A percentile compares a stretch with the other conserved stretches of the same genome.
These are phyloP conservation scores for Euphonia xanthogaster DNA, from an alignment of 2,797 vertebrate genomes.

Conservation along the genomic window DNA sequence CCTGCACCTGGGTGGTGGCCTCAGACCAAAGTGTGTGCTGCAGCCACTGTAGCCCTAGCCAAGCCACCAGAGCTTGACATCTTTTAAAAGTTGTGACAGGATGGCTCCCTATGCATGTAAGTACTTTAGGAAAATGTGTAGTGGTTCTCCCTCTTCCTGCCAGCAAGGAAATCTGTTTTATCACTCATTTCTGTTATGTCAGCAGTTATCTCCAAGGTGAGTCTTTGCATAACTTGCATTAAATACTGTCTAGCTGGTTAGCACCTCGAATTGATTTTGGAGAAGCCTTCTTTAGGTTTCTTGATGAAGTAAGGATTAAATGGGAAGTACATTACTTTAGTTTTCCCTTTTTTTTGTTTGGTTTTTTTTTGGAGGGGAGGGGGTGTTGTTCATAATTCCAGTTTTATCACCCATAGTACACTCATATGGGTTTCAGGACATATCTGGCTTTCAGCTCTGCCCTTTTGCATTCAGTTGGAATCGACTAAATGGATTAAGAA, in stretches of 20 bases:
- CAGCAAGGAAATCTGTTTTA: not conserved
- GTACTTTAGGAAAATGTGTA: not conserved
- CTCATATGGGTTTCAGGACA: not conserved
- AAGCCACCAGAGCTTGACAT: not conserved
- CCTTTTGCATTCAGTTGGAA: not conserved
- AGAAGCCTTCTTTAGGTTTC: not conserved
- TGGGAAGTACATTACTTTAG: not conserved
- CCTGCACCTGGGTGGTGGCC: no score
- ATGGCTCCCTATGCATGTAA: not conserved
- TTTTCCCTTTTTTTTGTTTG: not conserved
- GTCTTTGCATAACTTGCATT: not conserved
- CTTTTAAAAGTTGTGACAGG: not conserved
- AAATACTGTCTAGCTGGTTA: not conserved
- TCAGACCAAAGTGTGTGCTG: accelerated
- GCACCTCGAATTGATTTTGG: not conserved
- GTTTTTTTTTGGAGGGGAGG: accelerated
- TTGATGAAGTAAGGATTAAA: not conserved
- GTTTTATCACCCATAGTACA: not conserved
- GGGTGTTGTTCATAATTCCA: not conserved
- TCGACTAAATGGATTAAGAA: slow-evolving; percentile 1
- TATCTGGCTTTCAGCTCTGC: not conserved
- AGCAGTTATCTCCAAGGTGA: not conserved
- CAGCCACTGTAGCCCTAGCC: not conserved
- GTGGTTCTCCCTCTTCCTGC: not conserved
- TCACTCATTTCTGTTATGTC: not conserved